A percentile compares a stretch with the other conserved stretches of the same genome.
Evolutionary conservation across 2,797 vertebrate genomes (phyloP).

Genomic region (Streptopelia turtur): DNA sequence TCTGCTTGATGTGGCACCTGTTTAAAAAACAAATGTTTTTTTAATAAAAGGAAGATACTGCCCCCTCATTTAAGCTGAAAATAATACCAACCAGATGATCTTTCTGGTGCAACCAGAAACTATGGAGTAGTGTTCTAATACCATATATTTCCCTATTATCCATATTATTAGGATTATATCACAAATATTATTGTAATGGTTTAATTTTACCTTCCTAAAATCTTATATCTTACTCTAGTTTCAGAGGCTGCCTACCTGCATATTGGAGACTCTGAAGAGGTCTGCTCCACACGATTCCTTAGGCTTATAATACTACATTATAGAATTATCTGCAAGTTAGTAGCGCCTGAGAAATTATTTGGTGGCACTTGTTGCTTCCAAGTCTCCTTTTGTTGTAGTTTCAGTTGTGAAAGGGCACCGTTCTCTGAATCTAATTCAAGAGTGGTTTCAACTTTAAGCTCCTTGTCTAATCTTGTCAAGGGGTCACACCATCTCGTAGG

Average conservation of each 20-base stretch:
- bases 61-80: background rate
- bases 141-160: background rate
- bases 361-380: background rate
- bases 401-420: background rate
- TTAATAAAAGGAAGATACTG: background rate
- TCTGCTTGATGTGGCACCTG: background rate
- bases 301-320: background rate
- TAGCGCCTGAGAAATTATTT: background rate
- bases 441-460: background rate
- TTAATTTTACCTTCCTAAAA: background rate
- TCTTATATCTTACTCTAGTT: background rate
- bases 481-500: rapidly evolving
- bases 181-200: background rate
- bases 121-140: background rate
- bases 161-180: background rate
- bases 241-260: background rate
- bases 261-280: background rate
- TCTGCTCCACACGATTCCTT: background rate
- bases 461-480: background rate
- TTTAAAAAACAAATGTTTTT: background rate
- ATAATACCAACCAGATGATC: background rate
- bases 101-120: background rate
- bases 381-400: background rate
- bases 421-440: background rate
- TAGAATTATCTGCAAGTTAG: background rate